These are phyloP conservation scores for Takifugu bimaculatus DNA, from an alignment of 2,113 vertebrate genomes.

Conservation along the genomic window DNA sequence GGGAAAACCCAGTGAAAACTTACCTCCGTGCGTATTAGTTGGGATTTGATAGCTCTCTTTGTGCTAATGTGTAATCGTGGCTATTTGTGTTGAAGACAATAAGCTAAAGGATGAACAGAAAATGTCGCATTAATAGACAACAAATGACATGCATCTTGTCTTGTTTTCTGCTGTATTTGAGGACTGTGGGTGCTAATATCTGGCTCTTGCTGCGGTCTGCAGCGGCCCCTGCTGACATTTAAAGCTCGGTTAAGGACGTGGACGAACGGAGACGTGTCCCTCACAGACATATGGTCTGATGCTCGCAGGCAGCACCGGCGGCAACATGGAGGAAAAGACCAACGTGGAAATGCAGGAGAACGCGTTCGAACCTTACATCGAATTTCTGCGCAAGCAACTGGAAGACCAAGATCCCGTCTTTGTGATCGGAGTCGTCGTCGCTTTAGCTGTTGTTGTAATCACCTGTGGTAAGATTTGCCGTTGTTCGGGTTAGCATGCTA, in stretches of 20 bases:
- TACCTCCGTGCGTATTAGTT: no score
- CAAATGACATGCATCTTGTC: no score
- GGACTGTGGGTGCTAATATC: neutral
- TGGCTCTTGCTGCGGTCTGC: neutral
- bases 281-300: conserved; percentile 7
- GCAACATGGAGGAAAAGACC: conserved; percentile 53
- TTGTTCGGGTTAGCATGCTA: conserved; percentile 29
- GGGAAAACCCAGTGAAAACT: no score
- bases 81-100: no score
- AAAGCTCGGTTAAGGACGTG: neutral
- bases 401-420: conserved; percentile 64
- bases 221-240: conserved; percentile 34
- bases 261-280: conserved; percentile 60
- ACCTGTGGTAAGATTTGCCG: conserved; percentile 65
- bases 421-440: conserved; percentile 67
- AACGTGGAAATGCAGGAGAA: conserved; percentile 46
- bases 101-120: no score
- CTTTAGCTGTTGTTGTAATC: conserved; percentile 66
- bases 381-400: conserved; percentile 58
- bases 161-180: no score
- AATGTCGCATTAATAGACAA: no score
- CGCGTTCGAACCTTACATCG: conserved; percentile 52
- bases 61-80: no score
- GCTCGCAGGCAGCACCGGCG: conserved; percentile 15
- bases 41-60: no score